Evolutionary conservation across 2,113 vertebrate species (phyloP).

Genomic region (Antennarius striatus): DNA sequence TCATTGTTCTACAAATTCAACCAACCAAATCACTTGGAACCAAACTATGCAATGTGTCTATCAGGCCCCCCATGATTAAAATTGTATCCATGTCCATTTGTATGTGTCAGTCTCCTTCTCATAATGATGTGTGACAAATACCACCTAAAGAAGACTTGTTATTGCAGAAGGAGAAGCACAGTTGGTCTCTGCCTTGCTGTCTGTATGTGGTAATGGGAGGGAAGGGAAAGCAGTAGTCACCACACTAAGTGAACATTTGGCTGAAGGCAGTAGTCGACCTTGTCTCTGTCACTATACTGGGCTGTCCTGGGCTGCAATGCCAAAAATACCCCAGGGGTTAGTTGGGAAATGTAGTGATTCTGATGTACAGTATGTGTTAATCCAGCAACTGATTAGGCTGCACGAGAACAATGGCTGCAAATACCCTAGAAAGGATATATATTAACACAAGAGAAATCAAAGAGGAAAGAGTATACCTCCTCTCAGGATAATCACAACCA

Average conservation of each 20-base stretch:
- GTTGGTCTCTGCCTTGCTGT: slow-evolving; percentile 9
- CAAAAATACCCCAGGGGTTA: slow-evolving; percentile 33
- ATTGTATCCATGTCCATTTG: too few species aligned
- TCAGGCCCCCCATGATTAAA: too few species aligned
- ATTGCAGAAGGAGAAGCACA: slow-evolving; percentile 27
- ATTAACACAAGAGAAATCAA: background rate
- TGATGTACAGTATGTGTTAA: slow-evolving; percentile 27
- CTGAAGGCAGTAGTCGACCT: slow-evolving; percentile 53
- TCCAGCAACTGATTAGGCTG: slow-evolving; percentile 23
- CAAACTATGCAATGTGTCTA: too few species aligned
- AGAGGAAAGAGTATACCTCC: too few species aligned
- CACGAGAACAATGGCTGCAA: slow-evolving; percentile 7
- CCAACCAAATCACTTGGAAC: too few species aligned
- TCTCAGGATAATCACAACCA: too few species aligned
- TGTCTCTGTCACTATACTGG: slow-evolving; percentile 15
- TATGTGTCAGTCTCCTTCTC: too few species aligned
- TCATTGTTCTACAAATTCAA: too few species aligned
- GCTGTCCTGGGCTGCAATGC: slow-evolving; percentile 22
- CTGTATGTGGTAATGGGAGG: background rate
- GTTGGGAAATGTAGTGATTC: slow-evolving; percentile 38
- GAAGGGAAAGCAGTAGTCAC: background rate
- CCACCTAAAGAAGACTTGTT: slow-evolving; percentile 22
- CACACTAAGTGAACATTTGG: slow-evolving; percentile 57
- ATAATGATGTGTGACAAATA: slow-evolving; percentile 13
- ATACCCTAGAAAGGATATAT: background rate